Conservation (phyloP, 2,113 vertebrate genomes). For the Collichthys lucidus region DNA sequence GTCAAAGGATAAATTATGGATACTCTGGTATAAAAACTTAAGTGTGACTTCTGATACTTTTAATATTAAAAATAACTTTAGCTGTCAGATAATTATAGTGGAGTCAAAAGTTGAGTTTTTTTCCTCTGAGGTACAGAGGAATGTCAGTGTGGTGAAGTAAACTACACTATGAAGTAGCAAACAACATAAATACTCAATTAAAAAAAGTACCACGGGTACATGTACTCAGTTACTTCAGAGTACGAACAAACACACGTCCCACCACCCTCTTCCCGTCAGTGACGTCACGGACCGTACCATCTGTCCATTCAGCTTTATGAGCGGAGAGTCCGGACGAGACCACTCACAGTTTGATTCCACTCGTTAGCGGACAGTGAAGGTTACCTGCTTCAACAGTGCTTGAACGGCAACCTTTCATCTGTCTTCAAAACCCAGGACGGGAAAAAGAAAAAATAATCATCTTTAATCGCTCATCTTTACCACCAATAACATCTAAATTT, state of each 20-base stretch:
- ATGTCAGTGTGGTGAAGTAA: neutral
- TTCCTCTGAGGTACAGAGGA: neutral
- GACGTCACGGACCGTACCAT: constrained; percentile 32
- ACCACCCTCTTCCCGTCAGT: constrained; percentile 1
- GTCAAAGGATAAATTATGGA: neutral
- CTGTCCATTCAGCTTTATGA: accelerated
- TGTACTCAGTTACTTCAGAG: neutral
- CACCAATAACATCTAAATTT: neutral
- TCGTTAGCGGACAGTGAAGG: constrained; percentile 77
- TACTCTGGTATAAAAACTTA: neutral
- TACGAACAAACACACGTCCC: neutral
- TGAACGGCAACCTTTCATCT: constrained; percentile 88
- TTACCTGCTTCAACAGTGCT: constrained; percentile 93
- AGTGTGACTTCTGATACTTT: neutral
- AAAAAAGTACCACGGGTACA: neutral
- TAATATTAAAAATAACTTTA: no score
- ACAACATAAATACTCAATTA: neutral
- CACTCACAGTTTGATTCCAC: constrained; percentile 25
- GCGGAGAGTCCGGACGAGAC: neutral
- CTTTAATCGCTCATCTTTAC: neutral
- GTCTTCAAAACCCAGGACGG: constrained; percentile 38
- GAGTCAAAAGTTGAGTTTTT: neutral
- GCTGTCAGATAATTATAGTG: neutral
- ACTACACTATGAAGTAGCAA: neutral
- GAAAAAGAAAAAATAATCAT: neutral